phyloP scores from a whole-genome alignment of 2,888 invertebrate species.

The Lasioglossum morio region DNA sequence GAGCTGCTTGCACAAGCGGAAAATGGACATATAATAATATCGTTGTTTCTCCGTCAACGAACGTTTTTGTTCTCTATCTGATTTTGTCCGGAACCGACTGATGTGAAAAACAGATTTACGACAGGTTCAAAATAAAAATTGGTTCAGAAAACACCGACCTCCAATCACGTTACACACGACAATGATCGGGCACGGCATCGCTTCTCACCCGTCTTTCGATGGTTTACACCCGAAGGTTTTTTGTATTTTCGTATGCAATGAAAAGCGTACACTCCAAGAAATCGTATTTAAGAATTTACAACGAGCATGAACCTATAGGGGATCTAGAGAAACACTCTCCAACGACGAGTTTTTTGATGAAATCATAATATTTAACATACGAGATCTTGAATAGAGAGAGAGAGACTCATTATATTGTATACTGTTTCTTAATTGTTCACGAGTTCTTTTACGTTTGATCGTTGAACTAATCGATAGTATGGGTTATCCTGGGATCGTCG shows the following conservation, averaged over 20 bases:
- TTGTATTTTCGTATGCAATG: constrained; percentile 14
- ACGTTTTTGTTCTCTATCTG: constrained; percentile 11
- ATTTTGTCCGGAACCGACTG: constrained; percentile 8
- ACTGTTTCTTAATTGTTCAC: not conserved
- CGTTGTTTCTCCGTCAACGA: not conserved
- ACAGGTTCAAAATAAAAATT: not conserved
- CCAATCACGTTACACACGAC: constrained; percentile 24
- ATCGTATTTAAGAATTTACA: constrained; percentile 7
- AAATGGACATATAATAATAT: constrained; percentile 14
- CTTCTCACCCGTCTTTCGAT: constrained; percentile 14
- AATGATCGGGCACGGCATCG: constrained; percentile 18
- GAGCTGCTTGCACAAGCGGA: constrained; percentile 17
- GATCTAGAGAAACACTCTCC: not conserved
- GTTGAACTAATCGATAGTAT: not conserved
- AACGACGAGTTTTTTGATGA: not conserved
- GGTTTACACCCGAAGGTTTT: not conserved
- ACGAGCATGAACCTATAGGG: constrained; percentile 18
- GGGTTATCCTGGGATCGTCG: no score
- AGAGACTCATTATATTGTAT: not conserved
- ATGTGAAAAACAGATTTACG: constrained; percentile 1
- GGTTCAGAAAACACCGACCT: constrained; percentile 28
- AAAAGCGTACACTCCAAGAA: not conserved
- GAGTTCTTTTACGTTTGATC: not conserved
- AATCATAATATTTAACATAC: not conserved
- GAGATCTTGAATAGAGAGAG: not conserved